Conservation (phyloP, 2,113 vertebrate genomes). For the Cettia cetti region DNA sequence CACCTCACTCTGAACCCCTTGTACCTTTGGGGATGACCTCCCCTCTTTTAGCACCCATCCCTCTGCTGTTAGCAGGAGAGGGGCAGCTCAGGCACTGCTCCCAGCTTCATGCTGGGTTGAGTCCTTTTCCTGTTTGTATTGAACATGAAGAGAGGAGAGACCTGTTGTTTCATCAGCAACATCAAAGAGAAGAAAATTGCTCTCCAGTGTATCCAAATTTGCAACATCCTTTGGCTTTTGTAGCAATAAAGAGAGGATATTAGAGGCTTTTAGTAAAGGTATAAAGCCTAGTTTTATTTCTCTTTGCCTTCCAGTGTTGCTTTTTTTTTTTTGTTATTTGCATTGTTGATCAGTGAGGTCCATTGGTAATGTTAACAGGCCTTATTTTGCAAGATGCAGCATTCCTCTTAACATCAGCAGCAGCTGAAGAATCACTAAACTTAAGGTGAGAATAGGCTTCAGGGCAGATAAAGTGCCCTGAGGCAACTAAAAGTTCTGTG, state of each 20-base stretch:
- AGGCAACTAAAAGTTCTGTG: background rate
- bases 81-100: background rate
- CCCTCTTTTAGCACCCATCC: background rate
- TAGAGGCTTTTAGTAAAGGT: background rate
- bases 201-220: background rate
- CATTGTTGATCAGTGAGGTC: background rate
- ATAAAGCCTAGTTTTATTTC: background rate
- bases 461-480: background rate
- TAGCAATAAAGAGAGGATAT: background rate
- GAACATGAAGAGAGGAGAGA: background rate
- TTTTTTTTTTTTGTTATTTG: background rate
- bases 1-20: background rate
- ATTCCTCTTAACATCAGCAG: background rate
- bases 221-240: background rate
- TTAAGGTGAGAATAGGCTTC: background rate
- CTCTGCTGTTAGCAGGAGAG: background rate
- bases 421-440: background rate
- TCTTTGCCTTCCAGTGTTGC: background rate
- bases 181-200: slow-evolving; percentile 14
- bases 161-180: background rate
- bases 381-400: background rate
- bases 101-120: background rate
- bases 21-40: background rate
- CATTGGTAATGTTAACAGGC: background rate
- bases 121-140: background rate